Evolutionary conservation across 2,113 vertebrate genomes (phyloP), one percentile per base, ranked within the genome.

Genomic region (Pongo pygmaeus): DNA sequence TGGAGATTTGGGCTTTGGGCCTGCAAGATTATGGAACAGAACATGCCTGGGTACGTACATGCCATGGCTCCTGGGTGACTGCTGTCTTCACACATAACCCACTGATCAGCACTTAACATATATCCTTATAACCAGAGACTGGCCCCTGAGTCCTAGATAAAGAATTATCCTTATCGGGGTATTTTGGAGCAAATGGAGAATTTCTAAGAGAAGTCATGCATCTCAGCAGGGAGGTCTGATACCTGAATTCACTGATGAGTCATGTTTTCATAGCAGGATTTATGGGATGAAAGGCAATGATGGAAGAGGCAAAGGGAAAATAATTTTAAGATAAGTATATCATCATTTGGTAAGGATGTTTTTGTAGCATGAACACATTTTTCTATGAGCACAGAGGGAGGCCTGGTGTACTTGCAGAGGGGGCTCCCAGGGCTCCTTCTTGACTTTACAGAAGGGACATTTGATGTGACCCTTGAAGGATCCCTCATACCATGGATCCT

Each of bases 271-370:
- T n/a, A 50, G 20, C 25, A 11, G 43, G 17, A 50, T 46, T 93
- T 90, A 74, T 74, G 91, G 40, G 40, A 75, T 84, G 90, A 84
- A 93, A 74, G 67, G 18, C 40, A 79, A 13, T 10, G 13, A 38
- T 94, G 38, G 38, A 84, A 87, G 52, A 91, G 55, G 38, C 52
- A 59, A 52, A 48, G 52, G 25, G 89, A 69, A 78, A 83, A 70
- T 57, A 30, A 8, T 25, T 57, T n/a, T 22, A 48, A 89, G 43
- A 61, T 55, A n/a, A 94, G 35, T 40, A 0, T 55, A 17, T 91
- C 35, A 30, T 67, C 64, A 52, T 78, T 79, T 52, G 70, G 40
- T 30, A 67, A 50, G 52, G 35, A 50, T n/a, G 4, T 57, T 89
- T 78, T 78, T 46, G 52, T 83, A 72, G 20, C 61, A 13, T 27